These are phyloP conservation scores for Orientallactaga bullata DNA, from an alignment of 2,113 vertebrate species.

Conservation along the genomic window DNA sequence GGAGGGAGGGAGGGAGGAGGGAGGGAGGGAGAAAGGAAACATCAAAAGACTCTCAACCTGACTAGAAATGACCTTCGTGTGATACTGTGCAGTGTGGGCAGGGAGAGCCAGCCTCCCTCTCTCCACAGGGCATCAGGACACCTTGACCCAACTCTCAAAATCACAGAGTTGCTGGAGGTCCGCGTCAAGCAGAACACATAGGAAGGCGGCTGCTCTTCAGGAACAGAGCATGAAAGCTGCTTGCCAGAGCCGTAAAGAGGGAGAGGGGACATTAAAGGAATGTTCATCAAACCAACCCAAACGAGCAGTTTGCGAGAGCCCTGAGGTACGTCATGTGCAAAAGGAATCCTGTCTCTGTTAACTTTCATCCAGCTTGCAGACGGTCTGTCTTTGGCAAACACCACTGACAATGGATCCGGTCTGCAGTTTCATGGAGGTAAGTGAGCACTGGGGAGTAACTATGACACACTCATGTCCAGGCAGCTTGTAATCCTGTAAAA, in stretches of 20 bases:
- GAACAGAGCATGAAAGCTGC: neutral
- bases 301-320: constrained; percentile 1
- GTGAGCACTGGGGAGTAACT: neutral
- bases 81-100: neutral
- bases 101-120: neutral
- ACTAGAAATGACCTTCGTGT: neutral
- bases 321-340: neutral
- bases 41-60: neutral
- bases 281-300: neutral
- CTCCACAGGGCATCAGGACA: accelerated
- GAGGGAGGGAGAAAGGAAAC: too few relatives aligned
- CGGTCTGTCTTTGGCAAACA: constrained; percentile 33
- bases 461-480: constrained; percentile 34
- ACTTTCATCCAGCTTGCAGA: neutral
- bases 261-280: neutral
- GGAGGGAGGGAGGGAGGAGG: too few relatives aligned
- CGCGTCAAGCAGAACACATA: neutral
- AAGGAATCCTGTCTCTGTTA: constrained; percentile 7
- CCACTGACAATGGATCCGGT: constrained; percentile 15
- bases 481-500: neutral
- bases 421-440: constrained; percentile 32
- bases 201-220: neutral
- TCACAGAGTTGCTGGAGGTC: neutral
- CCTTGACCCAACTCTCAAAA: neutral
- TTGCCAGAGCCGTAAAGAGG: neutral